A percentile compares a stretch with the other conserved stretches of the same genome.
Evolutionary conservation across 2,888 invertebrate genomes (phyloP).

Genomic region (Nomada goodeniana): DNA sequence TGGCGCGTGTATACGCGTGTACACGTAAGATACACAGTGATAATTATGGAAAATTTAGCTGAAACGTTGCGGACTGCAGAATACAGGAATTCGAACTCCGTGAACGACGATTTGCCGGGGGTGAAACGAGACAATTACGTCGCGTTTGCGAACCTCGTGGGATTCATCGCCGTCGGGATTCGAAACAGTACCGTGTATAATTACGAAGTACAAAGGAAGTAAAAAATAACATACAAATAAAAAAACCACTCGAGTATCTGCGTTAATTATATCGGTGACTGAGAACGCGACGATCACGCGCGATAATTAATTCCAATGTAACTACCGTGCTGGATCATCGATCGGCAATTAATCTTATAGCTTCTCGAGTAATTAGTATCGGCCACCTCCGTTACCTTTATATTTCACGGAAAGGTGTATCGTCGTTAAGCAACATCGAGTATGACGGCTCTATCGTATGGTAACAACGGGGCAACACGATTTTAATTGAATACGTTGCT

Average conservation of each 20-base stretch:
- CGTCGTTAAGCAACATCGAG: constrained; percentile 11
- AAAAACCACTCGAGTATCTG: too few relatives aligned
- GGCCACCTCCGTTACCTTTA: constrained; percentile 1
- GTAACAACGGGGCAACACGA: neutral
- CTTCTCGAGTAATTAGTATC: constrained; percentile 21
- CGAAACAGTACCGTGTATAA: constrained; percentile 13
- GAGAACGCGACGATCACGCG: constrained; percentile 27
- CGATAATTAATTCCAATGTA: constrained; percentile 32
- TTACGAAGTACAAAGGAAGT: neutral
- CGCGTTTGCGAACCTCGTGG: constrained; percentile 7
- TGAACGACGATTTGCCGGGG: constrained; percentile 54
- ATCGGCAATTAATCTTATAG: constrained; percentile 35
- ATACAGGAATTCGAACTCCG: constrained; percentile 25
- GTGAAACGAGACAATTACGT: constrained; percentile 53
- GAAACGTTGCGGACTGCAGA: neutral
- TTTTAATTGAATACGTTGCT: neutral
- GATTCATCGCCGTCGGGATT: constrained; percentile 15
- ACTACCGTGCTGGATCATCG: constrained; percentile 32
- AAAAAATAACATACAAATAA: too few relatives aligned
- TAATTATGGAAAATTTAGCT: too few relatives aligned
- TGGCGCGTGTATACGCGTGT: too few relatives aligned
- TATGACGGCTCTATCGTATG: constrained; percentile 2
- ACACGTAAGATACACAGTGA: too few relatives aligned
- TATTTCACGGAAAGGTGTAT: neutral
- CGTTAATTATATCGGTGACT: constrained; percentile 30